Evolutionary conservation across 2,113 vertebrate species (phyloP), one percentile per base, ranked within the genome.

Genomic region (Falcunculus frontatus): DNA sequence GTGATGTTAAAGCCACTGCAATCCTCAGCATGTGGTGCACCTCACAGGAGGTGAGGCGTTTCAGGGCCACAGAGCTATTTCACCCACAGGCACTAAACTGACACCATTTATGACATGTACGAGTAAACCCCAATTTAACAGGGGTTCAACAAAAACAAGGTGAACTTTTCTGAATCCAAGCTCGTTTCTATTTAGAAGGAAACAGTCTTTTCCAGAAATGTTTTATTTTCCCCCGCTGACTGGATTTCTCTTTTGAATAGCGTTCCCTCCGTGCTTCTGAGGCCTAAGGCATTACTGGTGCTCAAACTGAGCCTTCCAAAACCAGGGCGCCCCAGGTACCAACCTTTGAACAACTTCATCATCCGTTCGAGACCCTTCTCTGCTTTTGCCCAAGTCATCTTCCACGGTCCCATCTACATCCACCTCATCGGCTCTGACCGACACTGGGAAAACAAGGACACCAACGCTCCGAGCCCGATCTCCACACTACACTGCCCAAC

Each of bases 321-420:
- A 7, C 9, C 39, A 44, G 2, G 39, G 6, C 10, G 27, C 3
- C 3, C 4, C 65, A 15, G 27, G 9, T 41, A 97, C 98, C 62
- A 60, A 99, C 99, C 99, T 99, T 97, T 99, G 98, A 32, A 99
- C 98, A 56, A 99, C 98, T 97, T 99, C 99, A 55, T 99, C 99
- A 37, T 99, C 99, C 2, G 99, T 99, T 90, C 98, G 98, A 65
- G 99, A 99, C 29, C 98, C 99, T 95, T 99, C 99, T 87, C 99
- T 97, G 96, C 99, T 99, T 98, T 99, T 99, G 19, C 99, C 99
- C 67, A 99, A 75, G 72, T 99, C 99, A 19, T 99, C 99, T 79
- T 99, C 99, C 6, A 99, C 98, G 1, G 98, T 98, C 9, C 97
- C 99, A 17, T 99, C 99, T 25, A 98, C 96, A 26, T 99, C 98